phyloP scores from a whole-genome alignment of 2,113 vertebrate genomes.

The Epinephelus moara region DNA sequence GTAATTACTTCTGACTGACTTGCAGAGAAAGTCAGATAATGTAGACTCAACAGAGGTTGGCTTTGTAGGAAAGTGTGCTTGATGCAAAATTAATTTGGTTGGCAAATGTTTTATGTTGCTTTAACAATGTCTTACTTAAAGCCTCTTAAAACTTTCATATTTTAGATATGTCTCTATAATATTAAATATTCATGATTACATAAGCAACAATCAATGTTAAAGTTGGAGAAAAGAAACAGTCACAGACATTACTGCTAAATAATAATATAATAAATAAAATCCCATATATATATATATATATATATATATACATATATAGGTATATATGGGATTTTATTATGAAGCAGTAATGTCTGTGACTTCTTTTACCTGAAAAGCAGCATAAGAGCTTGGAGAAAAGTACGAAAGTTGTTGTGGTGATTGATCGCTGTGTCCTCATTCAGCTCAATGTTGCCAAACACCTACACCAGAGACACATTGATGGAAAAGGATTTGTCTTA shows the following conservation, averaged over 20 bases:
- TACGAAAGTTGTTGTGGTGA: constrained; percentile 96
- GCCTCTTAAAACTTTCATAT: too few relatives aligned
- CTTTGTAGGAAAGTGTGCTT: not conserved
- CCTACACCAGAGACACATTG: constrained; percentile 80
- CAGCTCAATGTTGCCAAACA: constrained; percentile 96
- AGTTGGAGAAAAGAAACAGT: too few relatives aligned
- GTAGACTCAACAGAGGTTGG: not conserved
- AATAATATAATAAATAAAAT: too few relatives aligned
- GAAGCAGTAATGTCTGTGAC: too few relatives aligned
- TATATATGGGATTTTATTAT: too few relatives aligned
- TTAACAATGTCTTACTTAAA: not conserved
- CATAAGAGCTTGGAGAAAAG: constrained; percentile 96
- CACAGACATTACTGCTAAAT: too few relatives aligned
- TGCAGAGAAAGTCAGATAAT: not conserved
- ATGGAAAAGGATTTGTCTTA: not conserved
- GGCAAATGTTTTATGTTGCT: not conserved
- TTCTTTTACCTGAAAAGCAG: constrained; percentile 91
- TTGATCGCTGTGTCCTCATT: constrained; percentile 94
- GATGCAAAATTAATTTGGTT: not conserved
- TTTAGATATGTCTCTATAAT: too few relatives aligned
- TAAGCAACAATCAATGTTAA: too few relatives aligned
- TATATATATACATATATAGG: too few relatives aligned
- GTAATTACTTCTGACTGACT: too few relatives aligned
- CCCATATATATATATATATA: too few relatives aligned
- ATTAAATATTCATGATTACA: too few relatives aligned